Evolutionary conservation across 2,888 invertebrate species (phyloP).

Genomic region (Chymomyza procnemis): DNA sequence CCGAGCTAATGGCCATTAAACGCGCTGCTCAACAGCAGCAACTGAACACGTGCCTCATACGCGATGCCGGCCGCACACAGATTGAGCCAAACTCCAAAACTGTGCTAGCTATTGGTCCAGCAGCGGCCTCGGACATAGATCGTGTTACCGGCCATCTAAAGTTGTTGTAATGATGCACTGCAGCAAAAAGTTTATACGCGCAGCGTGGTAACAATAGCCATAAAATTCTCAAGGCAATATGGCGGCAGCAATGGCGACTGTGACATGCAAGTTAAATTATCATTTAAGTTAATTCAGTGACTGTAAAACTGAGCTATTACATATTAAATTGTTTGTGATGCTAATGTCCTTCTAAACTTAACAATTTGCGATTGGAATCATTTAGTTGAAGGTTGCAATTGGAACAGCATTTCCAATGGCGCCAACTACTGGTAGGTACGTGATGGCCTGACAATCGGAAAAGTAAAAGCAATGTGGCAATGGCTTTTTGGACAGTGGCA

Average conservation of each 20-base stretch:
- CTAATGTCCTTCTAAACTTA: conserved; percentile 27
- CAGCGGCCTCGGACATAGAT: conserved; percentile 86
- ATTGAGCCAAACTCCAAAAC: conserved; percentile 92
- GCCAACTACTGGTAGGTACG: too few relatives aligned
- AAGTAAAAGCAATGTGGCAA: too few relatives aligned
- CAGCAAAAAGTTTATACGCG: neutral
- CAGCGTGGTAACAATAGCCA: conserved; percentile 7
- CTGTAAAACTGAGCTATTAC: conserved; percentile 51
- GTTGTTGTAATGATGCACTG: conserved; percentile 81
- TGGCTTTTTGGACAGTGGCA: too few relatives aligned
- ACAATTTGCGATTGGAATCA: neutral
- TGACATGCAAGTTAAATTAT: conserved; percentile 47
- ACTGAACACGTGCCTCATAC: conserved; percentile 86
- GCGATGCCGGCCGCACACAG: conserved; percentile 96
- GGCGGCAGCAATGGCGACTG: conserved; percentile 35
- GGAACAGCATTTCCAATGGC: too few relatives aligned
- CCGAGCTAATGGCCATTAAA: conserved; percentile 84
- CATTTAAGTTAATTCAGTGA: conserved; percentile 41
- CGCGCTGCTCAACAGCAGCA: conserved; percentile 85
- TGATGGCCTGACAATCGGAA: too few relatives aligned
- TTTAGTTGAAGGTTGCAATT: neutral
- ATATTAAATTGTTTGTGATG: conserved; percentile 48
- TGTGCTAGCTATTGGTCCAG: conserved; percentile 96
- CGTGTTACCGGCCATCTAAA: conserved; percentile 92
- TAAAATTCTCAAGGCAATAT: conserved; percentile 43